Base-by-base conservation (phyloP, 2,113 vertebrate species). In the Ceyx margarethae region DNA sequence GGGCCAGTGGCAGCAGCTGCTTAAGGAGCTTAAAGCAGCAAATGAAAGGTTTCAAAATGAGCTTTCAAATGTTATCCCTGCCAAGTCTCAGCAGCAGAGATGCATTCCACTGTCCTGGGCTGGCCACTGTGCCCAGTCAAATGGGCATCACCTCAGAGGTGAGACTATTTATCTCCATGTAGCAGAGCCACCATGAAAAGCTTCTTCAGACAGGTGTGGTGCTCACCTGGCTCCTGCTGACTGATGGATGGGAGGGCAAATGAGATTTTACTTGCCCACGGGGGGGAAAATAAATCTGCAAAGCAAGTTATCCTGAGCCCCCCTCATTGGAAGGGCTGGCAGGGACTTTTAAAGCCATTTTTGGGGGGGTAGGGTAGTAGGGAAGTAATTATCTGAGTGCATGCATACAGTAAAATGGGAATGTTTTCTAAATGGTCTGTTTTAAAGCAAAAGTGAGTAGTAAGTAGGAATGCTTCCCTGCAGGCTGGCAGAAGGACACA, bases 401-500 rank as follows among this genome's bases (percentile, higher is more conserved):
- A 5, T 23, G 46, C 75, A 42, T 43, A 40, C 45, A 5, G 21
- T 69, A 91, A 95, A 97, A 92, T 64, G 87, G 48, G 81, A 87
- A 93, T 91, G 75, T 93, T 92, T 96, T 74, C 91, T 93, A 91
- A 94, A 95, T 68, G 79, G 56, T 85, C 79, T 77, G 62, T 95
- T 96, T 93, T 91, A 95, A 94, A 96, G 83, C 58, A 89, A 94
- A 96, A 83, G 76, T 93, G 78, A 91, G 92, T 81, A 71, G 90
- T 86, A 82, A 95, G 83, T 83, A 85, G 85, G 23, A 80, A 87
- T 78, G 93, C 75, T 96, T 96, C 95, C 91, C 93, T 95, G 74
- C 74, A 93, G 95, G 87, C 94, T 90, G 94, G 89, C 93, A 95
- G 93, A 96, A 96, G 92, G 94, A 90, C 69, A 65, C 85, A 91